Evolutionary conservation across 1,140 invertebrate species (phyloP), one percentile per base, ranked within the genome.

Genomic region (Steinernema feltiae): DNA sequence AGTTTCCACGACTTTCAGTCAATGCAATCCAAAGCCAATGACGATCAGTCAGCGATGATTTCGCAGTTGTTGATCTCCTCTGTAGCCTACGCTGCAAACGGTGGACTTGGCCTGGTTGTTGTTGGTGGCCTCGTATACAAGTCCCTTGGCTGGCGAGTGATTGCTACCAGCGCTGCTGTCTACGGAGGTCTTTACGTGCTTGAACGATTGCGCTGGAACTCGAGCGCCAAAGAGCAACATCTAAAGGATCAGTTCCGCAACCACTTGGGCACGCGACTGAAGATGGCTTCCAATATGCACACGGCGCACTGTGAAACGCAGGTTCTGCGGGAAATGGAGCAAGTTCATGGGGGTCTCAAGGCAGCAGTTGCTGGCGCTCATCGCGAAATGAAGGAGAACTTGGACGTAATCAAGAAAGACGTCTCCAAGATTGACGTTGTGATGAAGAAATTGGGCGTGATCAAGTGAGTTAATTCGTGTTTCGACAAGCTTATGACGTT

Each of bases 271-370:
- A 92, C 92, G 83, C 97, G 98, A 89, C 90, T 99, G 69, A 90
- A 92, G 84, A 90, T 98, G 75, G 97, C 98, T 85, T 94, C 98
- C 17, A 95, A 98, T 88, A 90, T 98, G 32, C 99, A 97, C 21
- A 97, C 95, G 69, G 92, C 94, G 29, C 98, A 99, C 88, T 98
- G 96, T 87, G 97, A 95, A 87, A 94, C 97, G 87, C 97, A 99
- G 91, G 96, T 98, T 78, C 93, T 96, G 87, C 93, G 95, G 30
- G 82, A 83, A 74, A 71, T 83, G 72, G 77, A 84, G 24, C 70
- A 81, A 53, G 79, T 85, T 32, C 78, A 79, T 29, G 74, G 80
- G 30, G 84, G 85, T 12, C 74, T 85, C 29, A 72, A 72, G 48
- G 73, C 78, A 12, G 76, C 80, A 3, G 82, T 85, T 24, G 82